Conservation (phyloP, 1,140 invertebrate genomes). For the Carcinoscorpius rotundicauda region DNA sequence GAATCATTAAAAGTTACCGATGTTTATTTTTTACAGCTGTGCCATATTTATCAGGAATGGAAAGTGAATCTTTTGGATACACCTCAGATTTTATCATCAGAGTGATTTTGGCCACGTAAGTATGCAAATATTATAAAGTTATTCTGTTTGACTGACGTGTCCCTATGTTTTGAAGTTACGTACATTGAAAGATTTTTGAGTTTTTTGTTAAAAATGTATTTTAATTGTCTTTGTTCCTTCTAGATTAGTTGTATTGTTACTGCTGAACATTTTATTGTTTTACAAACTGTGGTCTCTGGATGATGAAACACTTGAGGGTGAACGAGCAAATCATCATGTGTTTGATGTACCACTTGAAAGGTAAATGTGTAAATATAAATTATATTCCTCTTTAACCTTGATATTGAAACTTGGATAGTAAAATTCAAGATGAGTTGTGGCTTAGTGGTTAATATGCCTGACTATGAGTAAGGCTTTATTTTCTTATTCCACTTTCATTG, state of each 20-base stretch:
- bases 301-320: slow-evolving; percentile 20
- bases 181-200: not conserved
- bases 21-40: too few species aligned
- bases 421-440: too few species aligned
- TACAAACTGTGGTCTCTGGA: slow-evolving; percentile 61
- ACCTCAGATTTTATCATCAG: slow-evolving; percentile 21
- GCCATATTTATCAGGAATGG: slow-evolving; percentile 15
- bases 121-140: slow-evolving; percentile 1
- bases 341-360: too few species aligned
- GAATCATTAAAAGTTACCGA: too few species aligned
- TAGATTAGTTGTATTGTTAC: slow-evolving; percentile 42
- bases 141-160: not conserved
- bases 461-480: too few species aligned
- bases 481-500: too few species aligned
- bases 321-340: too few species aligned
- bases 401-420: too few species aligned
- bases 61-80: slow-evolving; percentile 11
- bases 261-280: slow-evolving; percentile 64
- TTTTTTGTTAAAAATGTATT: not conserved
- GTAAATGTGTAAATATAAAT: too few species aligned
- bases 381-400: too few species aligned
- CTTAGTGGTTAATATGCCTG: too few species aligned
- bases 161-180: not conserved
- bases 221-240: slow-evolving; percentile 36
- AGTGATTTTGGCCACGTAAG: slow-evolving; percentile 22